phyloP scores from a whole-genome alignment of 2,113 vertebrate genomes.

The Semnornis frantzii region DNA sequence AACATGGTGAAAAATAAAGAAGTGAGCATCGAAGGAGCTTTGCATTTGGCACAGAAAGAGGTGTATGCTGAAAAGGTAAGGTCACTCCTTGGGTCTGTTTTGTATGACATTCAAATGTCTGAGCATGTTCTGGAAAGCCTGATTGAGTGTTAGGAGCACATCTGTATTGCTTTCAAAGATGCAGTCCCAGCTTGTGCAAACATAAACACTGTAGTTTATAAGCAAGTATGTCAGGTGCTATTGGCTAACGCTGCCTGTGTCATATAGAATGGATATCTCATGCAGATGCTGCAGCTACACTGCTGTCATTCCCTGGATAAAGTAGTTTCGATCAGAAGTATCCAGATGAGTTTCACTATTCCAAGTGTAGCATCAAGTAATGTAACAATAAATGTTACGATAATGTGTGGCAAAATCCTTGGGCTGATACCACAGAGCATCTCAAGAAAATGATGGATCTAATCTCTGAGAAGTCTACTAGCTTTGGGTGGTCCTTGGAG shows the following conservation, averaged over 20 bases:
- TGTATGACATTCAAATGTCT: background rate
- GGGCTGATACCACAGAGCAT: background rate
- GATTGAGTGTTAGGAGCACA: background rate
- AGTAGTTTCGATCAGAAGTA: background rate
- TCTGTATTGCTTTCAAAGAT: background rate
- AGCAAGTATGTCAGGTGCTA: rapidly evolving
- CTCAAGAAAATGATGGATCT: background rate
- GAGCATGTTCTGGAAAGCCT: background rate
- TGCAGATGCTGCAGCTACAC: background rate
- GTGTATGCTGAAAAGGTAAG: background rate
- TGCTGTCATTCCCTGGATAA: background rate
- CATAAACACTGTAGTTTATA: background rate
- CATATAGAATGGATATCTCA: rapidly evolving
- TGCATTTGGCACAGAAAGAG: conserved; percentile 72
- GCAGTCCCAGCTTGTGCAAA: background rate
- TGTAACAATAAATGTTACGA: too few species aligned
- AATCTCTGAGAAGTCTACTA: background rate
- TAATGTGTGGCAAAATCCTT: background rate
- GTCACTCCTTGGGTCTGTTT: background rate
- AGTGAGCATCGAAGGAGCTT: conserved; percentile 77
- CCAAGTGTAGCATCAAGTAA: background rate
- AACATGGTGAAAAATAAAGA: conserved; percentile 81
- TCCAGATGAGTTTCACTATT: background rate
- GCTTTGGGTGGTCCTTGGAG: background rate
- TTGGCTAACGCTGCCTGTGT: background rate